Evolutionary conservation across 2,888 invertebrate genomes (phyloP), one percentile per base, ranked within the genome.

Genomic region (Theodoxus fluviatilis): DNA sequence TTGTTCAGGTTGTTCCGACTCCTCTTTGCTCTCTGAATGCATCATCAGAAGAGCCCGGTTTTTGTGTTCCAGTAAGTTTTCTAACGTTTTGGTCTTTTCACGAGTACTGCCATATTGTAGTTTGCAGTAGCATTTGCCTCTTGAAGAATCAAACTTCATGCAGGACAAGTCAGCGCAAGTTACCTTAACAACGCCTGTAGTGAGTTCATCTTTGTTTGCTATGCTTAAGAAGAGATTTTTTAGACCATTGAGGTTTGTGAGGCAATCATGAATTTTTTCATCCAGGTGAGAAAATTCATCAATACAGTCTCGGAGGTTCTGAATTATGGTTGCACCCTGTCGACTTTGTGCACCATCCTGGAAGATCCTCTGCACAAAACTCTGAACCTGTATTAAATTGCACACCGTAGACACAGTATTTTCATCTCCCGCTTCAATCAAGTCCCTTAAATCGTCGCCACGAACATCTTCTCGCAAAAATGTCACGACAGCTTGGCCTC

Each of bases 41-140:
- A 65, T 55, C 35, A 69, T 40, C 18, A 69, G 52, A 7, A 69
- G 43, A 37, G 63, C 69, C 22, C 69, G 31, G 52, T 65, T 69
- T 55, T 55, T 40, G 12, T 64, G 52, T 28, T 69, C 69, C 47
- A 35, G 22, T 31, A 69, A 28, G 33, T 69, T 65, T 22, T 33
- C 15, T 28, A 25, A 35, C 9, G 49, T 49, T 22, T 69, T 25
- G 7, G 31, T 37, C 28, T 22, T 49, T 31, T 49, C 18, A 35
- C 61, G 52, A 52, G 49, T 25, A 28, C n/a, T 18, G 25, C 52
- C 65, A 65, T 52, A 69, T 35, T 22, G 22, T 22, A 69, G 18
- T n/a, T 6, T 35, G 15, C 49, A n/a, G n/a, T n/a, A 35, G 12
- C 33, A 25, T 18, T 35, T 22, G n/a, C 38, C 69, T 38, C 31